Evolutionary conservation across 2,113 vertebrate species (phyloP).

Genomic region (Shinisaurus crocodilurus): DNA sequence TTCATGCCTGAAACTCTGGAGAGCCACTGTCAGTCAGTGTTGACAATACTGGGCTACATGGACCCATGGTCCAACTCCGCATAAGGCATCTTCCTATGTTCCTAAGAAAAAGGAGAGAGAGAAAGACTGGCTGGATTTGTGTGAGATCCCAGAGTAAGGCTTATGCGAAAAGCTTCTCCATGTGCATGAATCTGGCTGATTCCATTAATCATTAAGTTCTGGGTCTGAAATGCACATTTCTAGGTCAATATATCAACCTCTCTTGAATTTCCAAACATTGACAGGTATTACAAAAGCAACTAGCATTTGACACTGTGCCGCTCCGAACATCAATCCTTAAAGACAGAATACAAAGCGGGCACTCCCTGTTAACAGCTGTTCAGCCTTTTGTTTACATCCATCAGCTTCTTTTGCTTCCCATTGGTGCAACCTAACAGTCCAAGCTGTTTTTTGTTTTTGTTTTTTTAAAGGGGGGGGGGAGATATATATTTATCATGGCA

Average conservation of each 20-base stretch:
- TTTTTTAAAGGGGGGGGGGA: too few species aligned
- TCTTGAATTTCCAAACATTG: conserved; percentile 8
- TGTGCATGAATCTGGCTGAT: not conserved
- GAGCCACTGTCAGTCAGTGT: too few species aligned
- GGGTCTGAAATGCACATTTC: not conserved
- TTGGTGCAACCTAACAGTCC: not conserved
- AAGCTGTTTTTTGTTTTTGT: not conserved
- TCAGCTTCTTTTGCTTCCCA: not conserved
- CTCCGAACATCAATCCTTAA: not conserved
- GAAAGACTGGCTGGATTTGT: not conserved
- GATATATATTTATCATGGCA: not conserved
- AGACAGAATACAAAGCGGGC: not conserved
- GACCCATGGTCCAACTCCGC: too few species aligned
- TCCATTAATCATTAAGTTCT: not conserved
- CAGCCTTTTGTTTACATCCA: not conserved
- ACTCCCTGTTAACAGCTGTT: not conserved
- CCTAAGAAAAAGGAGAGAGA: too few species aligned
- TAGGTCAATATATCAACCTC: conserved; percentile 14
- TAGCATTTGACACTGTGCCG: conserved; percentile 35
- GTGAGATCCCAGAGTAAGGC: too few species aligned
- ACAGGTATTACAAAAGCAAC: conserved; percentile 17
- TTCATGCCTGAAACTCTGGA: too few species aligned
- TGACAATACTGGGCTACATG: too few species aligned
- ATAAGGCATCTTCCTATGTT: too few species aligned
- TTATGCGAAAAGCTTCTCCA: not conserved